phyloP scores from a whole-genome alignment of 2,113 vertebrate genomes.

The Empidonax alnorum region DNA sequence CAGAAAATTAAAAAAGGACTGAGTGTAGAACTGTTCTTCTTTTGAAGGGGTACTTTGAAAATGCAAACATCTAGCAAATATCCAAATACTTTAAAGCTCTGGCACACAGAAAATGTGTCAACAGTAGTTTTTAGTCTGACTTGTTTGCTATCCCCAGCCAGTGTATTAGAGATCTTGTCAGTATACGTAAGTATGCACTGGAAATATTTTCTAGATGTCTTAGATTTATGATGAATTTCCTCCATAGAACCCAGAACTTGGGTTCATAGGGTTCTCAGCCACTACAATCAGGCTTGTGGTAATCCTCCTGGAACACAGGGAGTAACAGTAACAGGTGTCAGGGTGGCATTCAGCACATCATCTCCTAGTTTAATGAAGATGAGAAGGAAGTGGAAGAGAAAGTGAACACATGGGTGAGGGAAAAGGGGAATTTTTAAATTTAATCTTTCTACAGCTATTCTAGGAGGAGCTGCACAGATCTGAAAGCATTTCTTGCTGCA shows the following conservation, averaged over 20 bases:
- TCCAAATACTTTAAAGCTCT: background rate
- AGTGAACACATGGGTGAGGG: accelerated
- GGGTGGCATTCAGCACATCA: background rate
- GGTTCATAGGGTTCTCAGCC: background rate
- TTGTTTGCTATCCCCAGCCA: background rate
- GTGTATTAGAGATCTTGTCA: background rate
- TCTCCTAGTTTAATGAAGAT: background rate
- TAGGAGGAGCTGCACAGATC: background rate
- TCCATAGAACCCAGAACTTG: too few relatives aligned
- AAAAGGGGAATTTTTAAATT: background rate
- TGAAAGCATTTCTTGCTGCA: background rate
- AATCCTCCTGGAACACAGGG: background rate
- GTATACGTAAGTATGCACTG: background rate
- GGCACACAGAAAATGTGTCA: background rate
- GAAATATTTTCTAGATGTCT: background rate
- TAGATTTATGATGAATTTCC: background rate
- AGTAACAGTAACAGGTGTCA: background rate
- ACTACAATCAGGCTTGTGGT: background rate
- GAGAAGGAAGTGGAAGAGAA: background rate
- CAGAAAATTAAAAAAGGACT: background rate
- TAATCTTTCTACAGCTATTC: background rate
- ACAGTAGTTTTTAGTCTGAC: background rate
- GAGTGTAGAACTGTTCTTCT: background rate
- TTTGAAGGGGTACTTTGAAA: background rate
- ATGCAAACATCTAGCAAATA: background rate